These are phyloP conservation scores for Drosophila erecta DNA, from an alignment of 1,140 invertebrate species.

Conservation along the genomic window DNA sequence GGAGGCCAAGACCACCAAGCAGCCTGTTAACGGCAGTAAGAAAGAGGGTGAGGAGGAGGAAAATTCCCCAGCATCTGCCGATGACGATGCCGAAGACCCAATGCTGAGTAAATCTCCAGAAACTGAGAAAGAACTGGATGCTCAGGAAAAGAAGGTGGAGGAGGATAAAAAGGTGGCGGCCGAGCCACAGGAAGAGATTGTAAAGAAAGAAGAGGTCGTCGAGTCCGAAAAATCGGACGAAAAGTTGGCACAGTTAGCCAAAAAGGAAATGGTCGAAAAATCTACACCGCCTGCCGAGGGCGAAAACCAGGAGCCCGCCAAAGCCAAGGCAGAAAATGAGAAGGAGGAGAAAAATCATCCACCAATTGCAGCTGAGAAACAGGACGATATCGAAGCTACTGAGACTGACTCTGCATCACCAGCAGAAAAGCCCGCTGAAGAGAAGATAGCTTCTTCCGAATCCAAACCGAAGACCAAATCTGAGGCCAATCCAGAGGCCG, in stretches of 20 bases:
- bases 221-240: constrained; percentile 37
- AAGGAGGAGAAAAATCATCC: constrained; percentile 13
- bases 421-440: constrained; percentile 32
- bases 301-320: constrained; percentile 16
- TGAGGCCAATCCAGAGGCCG: constrained; percentile 39
- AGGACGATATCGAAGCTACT: constrained; percentile 18
- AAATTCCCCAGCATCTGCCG: neutral
- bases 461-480: constrained; percentile 25
- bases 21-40: constrained; percentile 57
- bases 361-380: constrained; percentile 2
- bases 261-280: constrained; percentile 14
- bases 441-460: constrained; percentile 21
- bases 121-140: constrained; percentile 10
- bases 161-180: constrained; percentile 20
- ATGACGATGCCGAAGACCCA: constrained; percentile 16
- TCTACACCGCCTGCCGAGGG: constrained; percentile 1
- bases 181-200: constrained; percentile 19
- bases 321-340: constrained; percentile 9
- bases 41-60: constrained; percentile 1
- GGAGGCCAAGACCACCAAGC: constrained; percentile 41
- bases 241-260: constrained; percentile 1
- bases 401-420: constrained; percentile 13
- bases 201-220: constrained; percentile 54
- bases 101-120: constrained; percentile 11
- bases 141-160: constrained; percentile 35